phyloP scores from a whole-genome alignment of 2,888 invertebrate genomes.

The Tenthredo notha region DNA sequence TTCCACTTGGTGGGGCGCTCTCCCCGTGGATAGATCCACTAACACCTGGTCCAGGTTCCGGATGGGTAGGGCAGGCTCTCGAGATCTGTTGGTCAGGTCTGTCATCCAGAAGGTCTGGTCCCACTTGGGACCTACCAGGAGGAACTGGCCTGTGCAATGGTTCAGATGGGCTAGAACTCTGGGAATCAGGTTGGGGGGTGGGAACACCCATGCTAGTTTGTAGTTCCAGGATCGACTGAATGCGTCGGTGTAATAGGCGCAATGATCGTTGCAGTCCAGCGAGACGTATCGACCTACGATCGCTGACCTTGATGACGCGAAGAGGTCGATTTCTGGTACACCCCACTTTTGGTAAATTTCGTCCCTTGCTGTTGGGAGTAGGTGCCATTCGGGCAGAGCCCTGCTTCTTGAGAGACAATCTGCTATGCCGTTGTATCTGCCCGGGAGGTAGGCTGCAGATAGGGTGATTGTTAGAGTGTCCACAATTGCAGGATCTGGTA shows the following conservation, averaged over 20 bases:
- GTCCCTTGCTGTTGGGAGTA: conserved; percentile 34
- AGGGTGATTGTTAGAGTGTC: conserved; percentile 43
- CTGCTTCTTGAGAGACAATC: conserved; percentile 62
- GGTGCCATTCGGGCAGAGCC: conserved; percentile 57
- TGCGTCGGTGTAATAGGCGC: conserved; percentile 58
- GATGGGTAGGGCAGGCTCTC: too few species aligned
- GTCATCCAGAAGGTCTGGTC: too few species aligned
- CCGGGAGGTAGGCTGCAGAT: conserved; percentile 61
- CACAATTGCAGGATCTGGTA: conserved; percentile 51
- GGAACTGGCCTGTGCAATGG: too few species aligned
- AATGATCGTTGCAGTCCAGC: conserved; percentile 57
- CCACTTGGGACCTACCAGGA: too few species aligned
- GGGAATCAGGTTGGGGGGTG: conserved; percentile 56
- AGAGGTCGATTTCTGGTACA: conserved; percentile 46
- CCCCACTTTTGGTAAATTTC: conserved; percentile 52
- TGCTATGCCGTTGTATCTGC: conserved; percentile 66
- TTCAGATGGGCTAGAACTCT: too few species aligned
- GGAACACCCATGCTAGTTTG: conserved; percentile 57
- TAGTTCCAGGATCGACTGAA: conserved; percentile 57
- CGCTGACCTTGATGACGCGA: conserved; percentile 39
- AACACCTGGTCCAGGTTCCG: too few species aligned
- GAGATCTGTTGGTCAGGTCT: too few species aligned
- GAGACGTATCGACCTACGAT: conserved; percentile 55
- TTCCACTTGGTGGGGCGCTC: too few species aligned
- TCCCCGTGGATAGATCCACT: too few species aligned